Percentiles rank a stretch among this genome's conserved stretches.
These are phyloP conservation scores for Acipenser ruthenus DNA, from an alignment of 2,797 vertebrate species.

Conservation along the genomic window DNA sequence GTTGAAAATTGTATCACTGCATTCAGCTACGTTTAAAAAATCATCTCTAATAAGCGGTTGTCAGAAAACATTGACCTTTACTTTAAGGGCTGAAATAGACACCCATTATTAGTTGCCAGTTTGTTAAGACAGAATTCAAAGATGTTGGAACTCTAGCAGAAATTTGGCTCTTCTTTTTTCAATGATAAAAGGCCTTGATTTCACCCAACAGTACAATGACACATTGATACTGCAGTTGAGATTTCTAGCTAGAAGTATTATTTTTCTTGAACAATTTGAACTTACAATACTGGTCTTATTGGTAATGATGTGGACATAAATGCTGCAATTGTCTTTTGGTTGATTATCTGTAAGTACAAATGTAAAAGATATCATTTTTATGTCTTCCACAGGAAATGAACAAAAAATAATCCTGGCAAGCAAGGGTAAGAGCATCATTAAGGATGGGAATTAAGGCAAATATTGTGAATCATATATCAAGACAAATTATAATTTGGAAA, in stretches of 20 bases:
- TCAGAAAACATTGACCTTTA: slow-evolving; percentile 57
- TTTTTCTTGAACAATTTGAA: slow-evolving; percentile 45
- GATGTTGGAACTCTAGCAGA: slow-evolving; percentile 58
- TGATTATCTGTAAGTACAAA: slow-evolving; percentile 50
- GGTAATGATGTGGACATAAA: slow-evolving; percentile 55
- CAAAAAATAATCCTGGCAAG: not conserved
- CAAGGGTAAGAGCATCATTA: slow-evolving; percentile 6
- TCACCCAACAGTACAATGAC: slow-evolving; percentile 72
- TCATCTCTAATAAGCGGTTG: slow-evolving; percentile 63
- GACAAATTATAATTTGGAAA: slow-evolving; percentile 41
- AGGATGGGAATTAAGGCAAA: slow-evolving; percentile 12
- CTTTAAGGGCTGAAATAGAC: slow-evolving; percentile 53
- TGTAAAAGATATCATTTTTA: not conserved
- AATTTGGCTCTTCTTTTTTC: slow-evolving; percentile 48
- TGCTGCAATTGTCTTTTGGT: slow-evolving; percentile 48
- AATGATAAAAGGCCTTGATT: slow-evolving; percentile 58
- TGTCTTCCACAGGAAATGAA: slow-evolving; percentile 4
- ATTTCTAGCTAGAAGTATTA: slow-evolving; percentile 50
- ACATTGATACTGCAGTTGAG: slow-evolving; percentile 55
- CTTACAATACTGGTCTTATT: slow-evolving; percentile 41
- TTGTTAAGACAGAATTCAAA: slow-evolving; percentile 73
- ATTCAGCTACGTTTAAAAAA: slow-evolving; percentile 52
- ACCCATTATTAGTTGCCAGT: slow-evolving; percentile 55
- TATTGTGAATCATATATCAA: slow-evolving; percentile 38
- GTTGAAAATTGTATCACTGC: slow-evolving; percentile 44